A percentile compares a stretch with the other conserved stretches of the same genome.
These are phyloP conservation scores for Eufriesea mexicana DNA, from an alignment of 1,140 invertebrate genomes.

Conservation along the genomic window DNA sequence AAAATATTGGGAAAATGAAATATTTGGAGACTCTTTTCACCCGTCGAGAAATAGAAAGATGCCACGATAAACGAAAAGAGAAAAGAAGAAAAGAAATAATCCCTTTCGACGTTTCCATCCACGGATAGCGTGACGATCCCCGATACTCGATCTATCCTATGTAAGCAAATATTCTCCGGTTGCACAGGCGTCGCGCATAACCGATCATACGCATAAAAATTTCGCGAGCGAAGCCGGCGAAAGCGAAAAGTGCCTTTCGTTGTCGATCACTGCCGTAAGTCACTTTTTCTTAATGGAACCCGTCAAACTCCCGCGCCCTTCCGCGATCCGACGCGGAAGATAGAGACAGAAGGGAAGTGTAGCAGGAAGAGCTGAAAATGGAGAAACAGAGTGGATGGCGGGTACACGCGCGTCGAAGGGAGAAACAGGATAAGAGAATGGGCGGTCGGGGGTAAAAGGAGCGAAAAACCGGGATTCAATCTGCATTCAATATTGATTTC, in stretches of 20 bases:
- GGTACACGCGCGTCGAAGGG: background rate
- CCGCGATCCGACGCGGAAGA: slow-evolving; percentile 44
- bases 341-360: slow-evolving; percentile 36
- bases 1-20: too few relatives aligned
- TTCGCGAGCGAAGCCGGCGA: slow-evolving; percentile 41
- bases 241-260: slow-evolving; percentile 72
- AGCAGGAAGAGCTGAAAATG: slow-evolving; percentile 41
- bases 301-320: slow-evolving; percentile 64
- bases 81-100: too few relatives aligned
- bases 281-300: slow-evolving; percentile 76
- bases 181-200: slow-evolving; percentile 25
- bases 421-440: slow-evolving; percentile 37
- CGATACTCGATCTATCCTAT: background rate
- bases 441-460: slow-evolving; percentile 20
- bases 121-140: too few relatives aligned
- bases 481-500: slow-evolving; percentile 81
- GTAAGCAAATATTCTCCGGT: background rate
- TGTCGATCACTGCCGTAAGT: slow-evolving; percentile 74
- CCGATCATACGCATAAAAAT: slow-evolving; percentile 54
- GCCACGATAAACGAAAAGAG: too few relatives aligned
- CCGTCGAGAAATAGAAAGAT: too few relatives aligned
- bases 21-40: too few relatives aligned
- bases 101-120: too few relatives aligned
- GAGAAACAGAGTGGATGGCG: slow-evolving; percentile 43
- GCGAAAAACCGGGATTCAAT: slow-evolving; percentile 73